Percentiles rank a stretch among this genome's conserved stretches.
Evolutionary conservation across 2,797 vertebrate species (phyloP).

Genomic region (Podargus strigoides): DNA sequence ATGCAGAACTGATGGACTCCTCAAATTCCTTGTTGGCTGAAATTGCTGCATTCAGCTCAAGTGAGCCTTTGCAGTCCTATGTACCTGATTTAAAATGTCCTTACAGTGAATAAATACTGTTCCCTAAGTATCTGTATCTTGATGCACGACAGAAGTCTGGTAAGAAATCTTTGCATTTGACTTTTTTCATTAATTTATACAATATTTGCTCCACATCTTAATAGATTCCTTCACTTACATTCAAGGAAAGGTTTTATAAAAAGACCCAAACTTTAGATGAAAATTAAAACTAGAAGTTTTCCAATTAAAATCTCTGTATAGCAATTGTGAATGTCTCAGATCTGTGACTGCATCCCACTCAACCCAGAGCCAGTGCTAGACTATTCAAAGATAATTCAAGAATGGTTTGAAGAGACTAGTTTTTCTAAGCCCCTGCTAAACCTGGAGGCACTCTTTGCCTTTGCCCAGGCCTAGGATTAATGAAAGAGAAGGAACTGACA

Average conservation of each 20-base stretch:
- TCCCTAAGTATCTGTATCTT: background rate
- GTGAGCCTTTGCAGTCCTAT: background rate
- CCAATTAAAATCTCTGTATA: background rate
- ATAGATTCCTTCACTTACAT: background rate
- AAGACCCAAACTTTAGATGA: background rate
- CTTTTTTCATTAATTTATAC: background rate
- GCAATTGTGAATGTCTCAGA: background rate
- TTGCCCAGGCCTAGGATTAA: background rate
- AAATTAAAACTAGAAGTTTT: background rate
- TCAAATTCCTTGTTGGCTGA: background rate
- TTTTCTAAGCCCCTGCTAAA: background rate
- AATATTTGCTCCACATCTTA: background rate
- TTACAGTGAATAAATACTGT: background rate
- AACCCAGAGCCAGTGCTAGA: background rate
- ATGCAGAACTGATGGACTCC: background rate
- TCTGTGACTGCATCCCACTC: background rate
- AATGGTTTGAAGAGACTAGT: background rate
- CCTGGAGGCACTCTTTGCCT: background rate
- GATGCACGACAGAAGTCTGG: background rate
- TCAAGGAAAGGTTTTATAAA: background rate
- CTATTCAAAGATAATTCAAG: background rate
- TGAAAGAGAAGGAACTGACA: background rate
- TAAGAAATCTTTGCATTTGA: background rate
- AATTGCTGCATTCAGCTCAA: background rate
- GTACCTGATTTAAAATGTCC: background rate